These are phyloP conservation scores for Miltochrista miniata DNA, from an alignment of 2,888 invertebrate species.

Conservation along the genomic window DNA sequence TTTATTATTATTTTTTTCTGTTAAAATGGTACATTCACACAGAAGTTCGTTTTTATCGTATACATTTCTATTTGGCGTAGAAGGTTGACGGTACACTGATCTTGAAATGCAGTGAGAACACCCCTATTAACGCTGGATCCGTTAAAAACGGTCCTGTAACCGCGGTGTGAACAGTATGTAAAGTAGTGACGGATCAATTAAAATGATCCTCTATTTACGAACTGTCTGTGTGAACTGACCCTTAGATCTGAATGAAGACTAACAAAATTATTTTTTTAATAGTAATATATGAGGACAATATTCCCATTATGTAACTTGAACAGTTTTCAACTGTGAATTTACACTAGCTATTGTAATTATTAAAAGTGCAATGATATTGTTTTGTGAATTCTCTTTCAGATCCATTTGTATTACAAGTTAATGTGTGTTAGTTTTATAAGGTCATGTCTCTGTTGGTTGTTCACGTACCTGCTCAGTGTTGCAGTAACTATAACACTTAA, in stretches of 20 bases:
- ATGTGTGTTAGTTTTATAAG: conserved; percentile 65
- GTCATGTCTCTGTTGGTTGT: conserved; percentile 58
- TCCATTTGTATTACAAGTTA: conserved; percentile 62
- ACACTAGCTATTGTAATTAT: conserved; percentile 29
- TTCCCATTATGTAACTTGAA: conserved; percentile 30
- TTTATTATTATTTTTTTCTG: conserved; percentile 42
- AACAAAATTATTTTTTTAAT: conserved; percentile 52
- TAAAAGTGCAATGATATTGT: conserved; percentile 40
- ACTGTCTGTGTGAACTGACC: too few relatives aligned
- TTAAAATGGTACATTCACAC: too few relatives aligned
- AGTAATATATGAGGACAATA: conserved; percentile 34
- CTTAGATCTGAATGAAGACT: conserved; percentile 78
- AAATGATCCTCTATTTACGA: too few relatives aligned
- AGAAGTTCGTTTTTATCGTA: too few relatives aligned
- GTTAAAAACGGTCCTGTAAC: too few relatives aligned
- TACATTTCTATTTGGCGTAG: too few relatives aligned
- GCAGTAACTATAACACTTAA: conserved; percentile 3
- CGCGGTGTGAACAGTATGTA: too few relatives aligned
- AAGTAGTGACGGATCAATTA: too few relatives aligned
- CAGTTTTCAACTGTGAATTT: conserved; percentile 25
- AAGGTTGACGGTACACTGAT: too few relatives aligned
- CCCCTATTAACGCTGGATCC: too few relatives aligned
- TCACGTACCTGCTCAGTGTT: conserved; percentile 13
- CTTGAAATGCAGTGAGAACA: too few relatives aligned
- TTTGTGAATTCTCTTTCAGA: conserved; percentile 76